A percentile compares a stretch with the other conserved stretches of the same genome.
phyloP scores from a whole-genome alignment of 1,140 invertebrate species.

The Diachasmimorpha longicaudata region DNA sequence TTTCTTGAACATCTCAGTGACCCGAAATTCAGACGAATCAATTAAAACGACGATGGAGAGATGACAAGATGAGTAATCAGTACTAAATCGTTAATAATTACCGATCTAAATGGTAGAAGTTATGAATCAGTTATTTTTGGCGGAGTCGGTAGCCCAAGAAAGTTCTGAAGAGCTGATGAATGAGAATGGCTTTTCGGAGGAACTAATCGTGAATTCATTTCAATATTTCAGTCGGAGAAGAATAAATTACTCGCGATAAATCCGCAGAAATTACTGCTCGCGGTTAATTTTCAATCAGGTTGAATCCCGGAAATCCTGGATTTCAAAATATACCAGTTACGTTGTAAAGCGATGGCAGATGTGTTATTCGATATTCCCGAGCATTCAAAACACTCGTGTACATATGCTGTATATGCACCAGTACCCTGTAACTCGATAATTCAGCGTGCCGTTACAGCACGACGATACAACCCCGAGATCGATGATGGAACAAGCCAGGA shows the following conservation, averaged over 20 bases:
- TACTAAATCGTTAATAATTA: neutral
- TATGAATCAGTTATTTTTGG: neutral
- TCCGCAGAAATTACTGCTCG: no score
- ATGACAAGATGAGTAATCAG: neutral
- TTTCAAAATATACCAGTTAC: neutral
- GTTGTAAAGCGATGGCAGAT: neutral
- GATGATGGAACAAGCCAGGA: conserved; percentile 1
- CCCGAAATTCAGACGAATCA: neutral
- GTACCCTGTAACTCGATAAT: conserved; percentile 16
- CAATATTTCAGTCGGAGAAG: neutral
- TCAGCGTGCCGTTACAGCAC: conserved; percentile 16
- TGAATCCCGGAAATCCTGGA: no score
- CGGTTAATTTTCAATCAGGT: no score
- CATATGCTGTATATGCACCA: conserved; percentile 14
- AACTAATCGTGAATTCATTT: neutral
- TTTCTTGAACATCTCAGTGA: neutral
- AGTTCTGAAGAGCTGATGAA: neutral
- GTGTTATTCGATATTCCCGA: conserved; percentile 14
- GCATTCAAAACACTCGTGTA: conserved; percentile 6
- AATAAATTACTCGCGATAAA: neutral
- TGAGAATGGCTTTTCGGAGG: neutral
- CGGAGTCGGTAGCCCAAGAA: neutral
- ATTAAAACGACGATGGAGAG: neutral
- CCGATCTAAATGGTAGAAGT: neutral
- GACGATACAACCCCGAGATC: neutral